phyloP scores from a whole-genome alignment of 2,113 vertebrate species.

The Clarias gariepinus region DNA sequence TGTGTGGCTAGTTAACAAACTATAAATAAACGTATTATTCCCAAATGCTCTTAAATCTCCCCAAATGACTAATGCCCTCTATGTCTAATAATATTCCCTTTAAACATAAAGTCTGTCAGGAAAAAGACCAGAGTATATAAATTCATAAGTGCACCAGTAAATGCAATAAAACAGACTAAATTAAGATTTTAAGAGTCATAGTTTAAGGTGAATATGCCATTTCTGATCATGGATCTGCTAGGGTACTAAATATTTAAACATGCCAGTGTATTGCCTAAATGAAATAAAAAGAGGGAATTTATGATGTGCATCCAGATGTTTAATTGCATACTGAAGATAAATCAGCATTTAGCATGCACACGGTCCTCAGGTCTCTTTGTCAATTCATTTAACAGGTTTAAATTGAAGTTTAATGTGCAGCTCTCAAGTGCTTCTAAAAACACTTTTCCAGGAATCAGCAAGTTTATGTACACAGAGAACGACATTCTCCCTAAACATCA shows the following conservation, averaged over 20 bases:
- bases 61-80: conserved; percentile 39
- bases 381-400: conserved; percentile 15
- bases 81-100: conserved; percentile 29
- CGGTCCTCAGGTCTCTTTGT: neutral
- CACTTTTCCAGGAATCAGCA: conserved; percentile 37
- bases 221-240: neutral
- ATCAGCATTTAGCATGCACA: conserved; percentile 3
- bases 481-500: conserved; percentile 35
- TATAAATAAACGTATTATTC: conserved; percentile 49
- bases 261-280: neutral
- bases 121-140: conserved; percentile 35
- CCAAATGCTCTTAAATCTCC: conserved; percentile 48
- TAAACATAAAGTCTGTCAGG: conserved; percentile 29
- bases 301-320: neutral
- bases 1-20: conserved; percentile 56
- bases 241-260: neutral
- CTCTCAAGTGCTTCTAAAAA: conserved; percentile 15
- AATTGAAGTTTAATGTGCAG: neutral
- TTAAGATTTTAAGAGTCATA: conserved; percentile 25
- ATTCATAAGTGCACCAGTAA: conserved; percentile 31
- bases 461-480: conserved; percentile 23
- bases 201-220: neutral
- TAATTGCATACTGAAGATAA: conserved; percentile 10
- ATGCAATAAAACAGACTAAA: conserved; percentile 40
- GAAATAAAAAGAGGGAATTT: conserved; percentile 7